These are phyloP conservation scores for Pelobates cultripes DNA, from an alignment of 2,797 vertebrate species.

Conservation along the genomic window DNA sequence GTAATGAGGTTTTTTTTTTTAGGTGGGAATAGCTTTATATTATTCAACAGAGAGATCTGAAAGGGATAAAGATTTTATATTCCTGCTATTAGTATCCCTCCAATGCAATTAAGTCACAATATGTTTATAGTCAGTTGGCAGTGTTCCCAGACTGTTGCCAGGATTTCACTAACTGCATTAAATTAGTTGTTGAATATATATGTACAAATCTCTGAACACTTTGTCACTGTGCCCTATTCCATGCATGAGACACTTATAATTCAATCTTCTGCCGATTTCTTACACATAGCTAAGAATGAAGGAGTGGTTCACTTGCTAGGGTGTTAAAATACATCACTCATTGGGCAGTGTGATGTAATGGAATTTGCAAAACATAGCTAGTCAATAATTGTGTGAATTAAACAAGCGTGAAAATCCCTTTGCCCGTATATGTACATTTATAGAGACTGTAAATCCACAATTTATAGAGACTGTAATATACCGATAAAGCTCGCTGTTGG, in stretches of 20 bases:
- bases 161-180: neutral
- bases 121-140: slow-evolving; percentile 4
- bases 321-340: too few relatives aligned
- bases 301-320: too few relatives aligned
- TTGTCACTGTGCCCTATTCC: neutral
- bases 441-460: too few relatives aligned
- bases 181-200: neutral
- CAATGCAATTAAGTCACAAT: slow-evolving; percentile 10
- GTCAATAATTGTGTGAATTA: too few relatives aligned
- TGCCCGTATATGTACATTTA: too few relatives aligned
- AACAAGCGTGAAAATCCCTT: too few relatives aligned
- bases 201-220: neutral
- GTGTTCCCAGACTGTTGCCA: neutral
- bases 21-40: slow-evolving; percentile 1
- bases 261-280: neutral
- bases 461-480: too few relatives aligned
- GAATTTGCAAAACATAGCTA: too few relatives aligned
- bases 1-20: neutral
- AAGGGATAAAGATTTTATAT: slow-evolving; percentile 2
- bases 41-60: neutral
- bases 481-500: too few relatives aligned
- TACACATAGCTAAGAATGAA: neutral
- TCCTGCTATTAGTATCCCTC: neutral
- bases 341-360: too few relatives aligned
- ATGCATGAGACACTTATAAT: neutral